A percentile compares a stretch with the other conserved stretches of the same genome.
These are phyloP conservation scores for Phalacrocorax aristotelis DNA, from an alignment of 2,113 vertebrate species.

Conservation along the genomic window DNA sequence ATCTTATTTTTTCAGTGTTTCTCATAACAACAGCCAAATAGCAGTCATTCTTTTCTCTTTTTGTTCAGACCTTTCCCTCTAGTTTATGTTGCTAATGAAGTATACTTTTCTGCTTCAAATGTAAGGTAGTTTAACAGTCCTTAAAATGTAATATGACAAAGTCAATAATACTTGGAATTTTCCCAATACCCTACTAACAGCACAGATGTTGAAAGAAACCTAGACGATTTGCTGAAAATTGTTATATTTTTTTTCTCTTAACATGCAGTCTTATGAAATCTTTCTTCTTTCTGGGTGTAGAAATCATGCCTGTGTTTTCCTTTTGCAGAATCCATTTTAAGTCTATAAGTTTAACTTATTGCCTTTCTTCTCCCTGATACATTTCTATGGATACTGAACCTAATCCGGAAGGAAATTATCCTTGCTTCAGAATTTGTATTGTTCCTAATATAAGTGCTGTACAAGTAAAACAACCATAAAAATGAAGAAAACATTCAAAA, in stretches of 20 bases:
- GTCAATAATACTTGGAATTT: neutral
- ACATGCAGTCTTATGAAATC: neutral
- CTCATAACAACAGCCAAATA: neutral
- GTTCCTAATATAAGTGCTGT: neutral
- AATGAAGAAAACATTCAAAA: neutral
- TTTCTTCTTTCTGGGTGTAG: neutral
- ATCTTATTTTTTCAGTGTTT: neutral
- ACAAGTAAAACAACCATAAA: neutral
- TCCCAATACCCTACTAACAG: neutral
- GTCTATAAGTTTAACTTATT: neutral
- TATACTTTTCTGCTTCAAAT: neutral
- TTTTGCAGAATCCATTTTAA: neutral
- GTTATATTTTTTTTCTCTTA: neutral
- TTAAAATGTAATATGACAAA: neutral
- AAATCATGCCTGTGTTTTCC: neutral
- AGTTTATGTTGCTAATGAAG: neutral
- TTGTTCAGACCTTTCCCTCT: neutral
- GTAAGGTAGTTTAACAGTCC: neutral
- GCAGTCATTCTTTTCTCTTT: neutral
- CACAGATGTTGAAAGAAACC: neutral
- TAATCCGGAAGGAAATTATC: neutral
- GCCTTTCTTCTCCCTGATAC: neutral
- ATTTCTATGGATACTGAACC: neutral
- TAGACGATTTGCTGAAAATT: neutral
- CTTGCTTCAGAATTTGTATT: neutral